Evolutionary conservation across 2,797 vertebrate species (phyloP), one percentile per base, ranked within the genome.

Genomic region (Ispidina lecontei): DNA sequence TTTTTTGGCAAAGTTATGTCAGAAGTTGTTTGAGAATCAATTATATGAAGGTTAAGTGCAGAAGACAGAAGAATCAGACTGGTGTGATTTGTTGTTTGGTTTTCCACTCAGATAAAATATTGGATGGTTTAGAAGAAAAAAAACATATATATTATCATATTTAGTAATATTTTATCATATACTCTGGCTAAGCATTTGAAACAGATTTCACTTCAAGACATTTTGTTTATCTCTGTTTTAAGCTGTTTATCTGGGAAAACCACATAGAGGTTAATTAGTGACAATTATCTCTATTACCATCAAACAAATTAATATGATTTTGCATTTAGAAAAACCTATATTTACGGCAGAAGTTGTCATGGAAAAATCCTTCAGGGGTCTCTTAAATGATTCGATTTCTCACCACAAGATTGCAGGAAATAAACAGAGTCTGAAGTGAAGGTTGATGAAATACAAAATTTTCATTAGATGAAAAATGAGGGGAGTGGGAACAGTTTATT

Each of bases 261-360:
- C 31, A 47, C 41, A 39, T 28, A 80, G 74, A 94, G 54, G 68
- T 90, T 93, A 90, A 91, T 94, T 91, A 90, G 62, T 47, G 28
- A 68, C 75, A 87, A 85, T 91, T 94, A 91, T 79, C 65, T 77
- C 41, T 90, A 62, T 65, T 89, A 69, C 62, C 22, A 49, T 91
- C 58, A 91, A 91, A 89, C 37, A 92, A 89, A 94, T 94, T 83
- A 90, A 75, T 94, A 83, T 25, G 58, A 83, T 65, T 90, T 89
- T 82, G 28, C 72, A 54, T 91, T 93, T 89, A 80, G 68, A 87
- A 94, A 94, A 93, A 89, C 9, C 6, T 89, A 10, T 91, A 79
- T 90, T 80, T 85, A 65, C 54, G 69, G 23, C 55, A 87, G 64
- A 94, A 92, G 69, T 43, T 80, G 58, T 68, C 81, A 85, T 39